phyloP scores from a whole-genome alignment of 2,113 vertebrate genomes.

The Spilogale gracilis region DNA sequence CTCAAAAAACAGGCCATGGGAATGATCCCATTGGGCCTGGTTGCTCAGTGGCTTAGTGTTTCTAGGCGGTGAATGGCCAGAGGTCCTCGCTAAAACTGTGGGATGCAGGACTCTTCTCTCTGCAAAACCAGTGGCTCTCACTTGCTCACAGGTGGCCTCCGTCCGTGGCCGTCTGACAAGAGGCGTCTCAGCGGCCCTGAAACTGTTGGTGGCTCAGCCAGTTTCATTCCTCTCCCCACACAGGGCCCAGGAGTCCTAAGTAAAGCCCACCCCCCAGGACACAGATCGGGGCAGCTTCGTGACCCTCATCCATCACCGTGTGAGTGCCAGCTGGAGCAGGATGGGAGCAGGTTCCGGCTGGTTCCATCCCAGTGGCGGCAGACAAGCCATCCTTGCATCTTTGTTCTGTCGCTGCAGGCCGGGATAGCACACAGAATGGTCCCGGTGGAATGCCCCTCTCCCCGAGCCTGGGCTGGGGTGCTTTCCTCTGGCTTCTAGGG shows the following conservation, averaged over 20 bases:
- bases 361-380: background rate
- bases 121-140: background rate
- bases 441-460: background rate
- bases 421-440: background rate
- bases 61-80: no score
- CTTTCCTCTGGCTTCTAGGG: background rate
- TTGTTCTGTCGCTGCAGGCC: background rate
- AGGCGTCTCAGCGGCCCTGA: background rate
- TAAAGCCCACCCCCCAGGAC: background rate
- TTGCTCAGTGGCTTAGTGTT: no score
- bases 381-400: slow-evolving; percentile 62
- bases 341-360: background rate
- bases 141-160: background rate
- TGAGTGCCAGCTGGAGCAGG: background rate
- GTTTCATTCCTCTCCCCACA: background rate
- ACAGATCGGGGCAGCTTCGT: background rate
- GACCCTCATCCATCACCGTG: slow-evolving; percentile 6
- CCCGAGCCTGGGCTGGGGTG: background rate
- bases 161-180: background rate
- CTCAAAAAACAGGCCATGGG: background rate
- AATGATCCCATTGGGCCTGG: no score
- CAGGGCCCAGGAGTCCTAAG: background rate
- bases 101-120: background rate
- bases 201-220: background rate
- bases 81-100: background rate